Evolutionary conservation across 2,113 vertebrate species (phyloP), one percentile per base, ranked within the genome.

Genomic region (Andinoacara biseriatus): DNA sequence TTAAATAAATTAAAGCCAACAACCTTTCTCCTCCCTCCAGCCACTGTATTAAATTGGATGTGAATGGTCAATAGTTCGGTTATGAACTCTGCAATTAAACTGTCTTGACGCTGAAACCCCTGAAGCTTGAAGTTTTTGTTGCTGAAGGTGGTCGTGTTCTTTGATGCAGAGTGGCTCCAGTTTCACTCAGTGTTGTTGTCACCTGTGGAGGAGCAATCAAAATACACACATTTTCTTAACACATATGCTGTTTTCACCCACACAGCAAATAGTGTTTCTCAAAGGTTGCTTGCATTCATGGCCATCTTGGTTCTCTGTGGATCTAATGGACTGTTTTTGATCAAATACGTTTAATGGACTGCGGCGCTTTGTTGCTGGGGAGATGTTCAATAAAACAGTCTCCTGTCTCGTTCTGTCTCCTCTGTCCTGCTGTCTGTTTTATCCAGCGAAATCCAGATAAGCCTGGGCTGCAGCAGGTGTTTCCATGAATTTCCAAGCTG

Each of bases 241-340:
- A 40, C 11, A 0, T 33, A 22, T 22, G 33, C 10, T 0, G 5
- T 54, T 46, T 72, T 83, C 11, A 58, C 72, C 74, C 76, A 31
- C 46, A 57, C 40, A 58, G 22, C 78, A 79, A 92, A 88, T 82
- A 17, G 18, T 13, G 57, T 67, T n/a, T 59, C 31, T 63, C 69
- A 81, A 78, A 83, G 82, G 59, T 78, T 2, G 4, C 7, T 43
- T 6, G 13, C 9, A 20, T 85, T 87, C 75, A 82, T 78, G 74
- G 33, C 65, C 13, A 0, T 9, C 31, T 14, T 1, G 5, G 13
- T 17, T 79, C 18, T 83, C 59, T 79, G 43, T 46, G n/a, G 62
- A 38, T 67, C 63, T 93, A 92, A 95, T 94, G 87, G 79, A 63
- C 74, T 72, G 14, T 81, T 83, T 33, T 78, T 58, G 29, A 38